Evolutionary conservation across 2,797 vertebrate genomes (phyloP).

Genomic region (Aulostomus chinensis): DNA sequence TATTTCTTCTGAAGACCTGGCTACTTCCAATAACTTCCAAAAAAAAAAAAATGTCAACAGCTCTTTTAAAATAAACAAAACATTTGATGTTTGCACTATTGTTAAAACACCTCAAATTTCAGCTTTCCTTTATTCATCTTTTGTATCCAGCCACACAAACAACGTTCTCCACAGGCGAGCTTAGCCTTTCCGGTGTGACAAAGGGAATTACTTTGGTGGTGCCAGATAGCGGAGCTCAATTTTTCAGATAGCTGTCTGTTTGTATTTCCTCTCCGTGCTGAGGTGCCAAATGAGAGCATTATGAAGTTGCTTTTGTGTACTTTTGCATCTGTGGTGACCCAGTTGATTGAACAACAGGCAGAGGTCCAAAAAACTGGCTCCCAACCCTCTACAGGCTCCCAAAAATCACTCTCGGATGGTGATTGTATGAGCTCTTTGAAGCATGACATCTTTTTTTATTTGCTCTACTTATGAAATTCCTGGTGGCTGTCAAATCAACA

Average conservation of each 20-base stretch:
- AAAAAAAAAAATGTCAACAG: no score
- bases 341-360: slow-evolving; percentile 71
- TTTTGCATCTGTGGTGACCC: slow-evolving; percentile 62
- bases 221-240: slow-evolving; percentile 46
- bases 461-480: slow-evolving; percentile 53
- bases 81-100: slow-evolving; percentile 6
- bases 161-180: slow-evolving; percentile 40
- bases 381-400: slow-evolving; percentile 40
- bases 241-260: slow-evolving; percentile 64
- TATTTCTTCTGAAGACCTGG: no score
- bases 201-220: slow-evolving; percentile 48
- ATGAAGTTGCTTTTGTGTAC: slow-evolving; percentile 66
- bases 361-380: slow-evolving; percentile 55
- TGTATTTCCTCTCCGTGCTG: slow-evolving; percentile 57
- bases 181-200: slow-evolving; percentile 40
- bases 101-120: slow-evolving; percentile 30
- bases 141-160: slow-evolving; percentile 42
- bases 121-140: slow-evolving; percentile 37
- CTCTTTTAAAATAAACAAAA: slow-evolving; percentile 25
- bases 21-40: no score
- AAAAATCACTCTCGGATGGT: slow-evolving; percentile 42
- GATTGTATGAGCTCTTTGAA: slow-evolving; percentile 51
- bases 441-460: slow-evolving; percentile 57
- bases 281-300: slow-evolving; percentile 68
- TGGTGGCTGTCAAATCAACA: slow-evolving; percentile 45